Evolutionary conservation across 2,797 vertebrate genomes (phyloP), one percentile per base, ranked within the genome.

Genomic region (Sciurus carolinensis): DNA sequence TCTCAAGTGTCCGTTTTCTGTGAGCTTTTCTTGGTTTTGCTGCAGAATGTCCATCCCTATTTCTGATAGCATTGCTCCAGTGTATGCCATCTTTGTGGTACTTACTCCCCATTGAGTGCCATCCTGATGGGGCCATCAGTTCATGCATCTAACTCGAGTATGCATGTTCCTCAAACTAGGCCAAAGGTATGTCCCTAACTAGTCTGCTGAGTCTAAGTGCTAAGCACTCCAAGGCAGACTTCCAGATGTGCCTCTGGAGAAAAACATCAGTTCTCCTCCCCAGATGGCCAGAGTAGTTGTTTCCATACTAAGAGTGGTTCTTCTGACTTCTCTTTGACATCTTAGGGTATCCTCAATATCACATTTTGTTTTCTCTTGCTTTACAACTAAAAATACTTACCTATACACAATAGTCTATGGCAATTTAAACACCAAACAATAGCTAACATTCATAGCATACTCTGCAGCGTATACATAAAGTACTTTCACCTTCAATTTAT

Each of bases 401-500:
- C 59, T 69, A 15, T 42, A n/a, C 3, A 50, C 39, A 59, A 69
- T 3, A 81, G 80, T 17, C 28, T 7, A 39, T 26, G 39, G 30
- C 26, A 9, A 73, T 30, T 87, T 62, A 90, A 93, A 95, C 39
- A 76, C 57, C 7, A 71, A 73, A 50, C 83, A 66, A 57, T 12
- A 77, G 47, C 67, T 42, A 82, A 86, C 15, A 14, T 24, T 67
- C 54, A 44, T 9, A 77, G 42, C 36, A 59, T 36, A 77, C 54
- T 67, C 59, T 73, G 64, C 47, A 79, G 64, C 42, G 91, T 71
- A 85, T 47, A 47, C 44, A 47, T 33, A 76, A 95, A 90, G 66
- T 50, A 71, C n/a, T 42, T 95, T 96, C 71, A 77, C 17, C 75
- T 92, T 79, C 80, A 93, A 81, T 89, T 95, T 89, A 94, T 95